Conservation (phyloP, 2,797 vertebrate species). For the Xenentodon cancila region DNA sequence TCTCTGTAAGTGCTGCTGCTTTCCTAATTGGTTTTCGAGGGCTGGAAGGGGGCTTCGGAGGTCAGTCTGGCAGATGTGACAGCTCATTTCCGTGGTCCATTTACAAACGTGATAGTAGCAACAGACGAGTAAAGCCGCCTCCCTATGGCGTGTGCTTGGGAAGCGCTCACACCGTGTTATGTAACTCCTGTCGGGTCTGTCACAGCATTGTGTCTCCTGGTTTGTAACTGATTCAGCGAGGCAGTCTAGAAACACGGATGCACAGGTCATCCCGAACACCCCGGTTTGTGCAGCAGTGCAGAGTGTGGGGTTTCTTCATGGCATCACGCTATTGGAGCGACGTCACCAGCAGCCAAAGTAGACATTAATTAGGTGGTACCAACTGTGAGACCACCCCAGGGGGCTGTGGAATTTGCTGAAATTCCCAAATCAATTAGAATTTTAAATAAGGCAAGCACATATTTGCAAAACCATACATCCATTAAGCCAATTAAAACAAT, state of each 20-base stretch:
- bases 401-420: slow-evolving; percentile 58
- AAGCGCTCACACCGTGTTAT: slow-evolving; percentile 40
- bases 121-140: slow-evolving; percentile 16
- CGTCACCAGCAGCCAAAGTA: slow-evolving; percentile 58
- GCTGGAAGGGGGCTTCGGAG: background rate
- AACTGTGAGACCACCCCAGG: slow-evolving; percentile 35
- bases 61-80: slow-evolving; percentile 55
- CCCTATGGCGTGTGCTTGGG: slow-evolving; percentile 14
- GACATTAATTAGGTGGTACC: slow-evolving; percentile 68
- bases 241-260: slow-evolving; percentile 1
- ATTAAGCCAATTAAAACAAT: no score
- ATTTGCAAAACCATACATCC: no score
- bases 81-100: slow-evolving; percentile 34
- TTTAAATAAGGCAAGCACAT: background rate
- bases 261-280: slow-evolving; percentile 1
- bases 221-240: background rate
- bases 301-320: slow-evolving; percentile 63
- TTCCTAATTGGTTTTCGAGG: slow-evolving; percentile 14
- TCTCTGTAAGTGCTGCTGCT: background rate
- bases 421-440: background rate
- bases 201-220: slow-evolving; percentile 16
- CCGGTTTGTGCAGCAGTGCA: slow-evolving; percentile 53
- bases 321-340: slow-evolving; percentile 70
- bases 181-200: slow-evolving; percentile 46
- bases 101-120: slow-evolving; percentile 21